phyloP scores from a whole-genome alignment of 2,113 vertebrate species.

The Nothocercus julius region DNA sequence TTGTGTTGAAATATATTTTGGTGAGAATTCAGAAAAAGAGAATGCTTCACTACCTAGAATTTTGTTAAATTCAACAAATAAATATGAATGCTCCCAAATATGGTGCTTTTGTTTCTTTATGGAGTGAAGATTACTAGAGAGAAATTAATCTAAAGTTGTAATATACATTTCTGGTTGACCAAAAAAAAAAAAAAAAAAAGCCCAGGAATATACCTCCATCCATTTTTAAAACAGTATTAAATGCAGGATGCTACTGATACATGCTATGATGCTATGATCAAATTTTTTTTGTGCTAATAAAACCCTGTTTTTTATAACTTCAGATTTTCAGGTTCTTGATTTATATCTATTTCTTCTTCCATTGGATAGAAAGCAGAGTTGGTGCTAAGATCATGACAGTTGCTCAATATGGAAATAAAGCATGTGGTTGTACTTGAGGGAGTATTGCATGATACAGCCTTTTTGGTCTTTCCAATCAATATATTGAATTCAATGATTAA shows the following conservation, averaged over 20 bases:
- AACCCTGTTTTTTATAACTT: not conserved
- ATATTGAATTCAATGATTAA: not conserved
- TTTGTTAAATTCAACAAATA: not conserved
- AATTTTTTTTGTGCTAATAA: not conserved
- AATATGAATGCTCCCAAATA: not conserved
- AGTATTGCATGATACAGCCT: not conserved
- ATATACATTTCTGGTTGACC: not conserved
- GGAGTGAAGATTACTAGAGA: not conserved
- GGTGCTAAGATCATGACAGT: not conserved
- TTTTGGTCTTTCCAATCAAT: not conserved
- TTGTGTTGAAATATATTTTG: not conserved
- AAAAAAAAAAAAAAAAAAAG: not conserved
- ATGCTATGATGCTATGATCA: not conserved
- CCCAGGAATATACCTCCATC: not conserved
- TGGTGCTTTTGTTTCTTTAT: not conserved
- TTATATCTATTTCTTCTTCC: not conserved
- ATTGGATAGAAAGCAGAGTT: not conserved
- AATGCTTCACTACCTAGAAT: accelerated
- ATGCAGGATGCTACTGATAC: not conserved
- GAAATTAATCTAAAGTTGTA: not conserved
- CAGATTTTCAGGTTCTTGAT: not conserved
- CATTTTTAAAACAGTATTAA: not conserved
- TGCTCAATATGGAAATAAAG: not conserved
- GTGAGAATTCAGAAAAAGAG: not conserved
- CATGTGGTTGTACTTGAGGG: not conserved